A percentile compares a stretch with the other conserved stretches of the same genome.
Conservation (phyloP, 2,888 invertebrate species). For the Formica aserva region DNA sequence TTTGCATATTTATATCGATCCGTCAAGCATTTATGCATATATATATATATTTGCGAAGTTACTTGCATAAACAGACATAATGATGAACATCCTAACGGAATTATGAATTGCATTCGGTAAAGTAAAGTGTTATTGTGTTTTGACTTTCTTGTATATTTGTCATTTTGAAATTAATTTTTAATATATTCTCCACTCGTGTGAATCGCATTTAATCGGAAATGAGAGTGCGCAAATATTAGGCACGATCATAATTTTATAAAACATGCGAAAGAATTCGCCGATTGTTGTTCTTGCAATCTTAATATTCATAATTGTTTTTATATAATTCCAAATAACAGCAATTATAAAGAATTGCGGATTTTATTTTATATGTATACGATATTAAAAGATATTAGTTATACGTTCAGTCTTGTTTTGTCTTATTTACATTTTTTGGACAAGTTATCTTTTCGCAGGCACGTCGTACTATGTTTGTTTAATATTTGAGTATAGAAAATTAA, state of each 20-base stretch:
- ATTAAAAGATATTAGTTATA: background rate
- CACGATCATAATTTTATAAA: background rate
- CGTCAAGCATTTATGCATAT: background rate
- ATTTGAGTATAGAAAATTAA: background rate
- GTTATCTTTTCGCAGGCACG: background rate
- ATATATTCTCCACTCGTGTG: background rate
- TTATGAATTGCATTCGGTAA: constrained; percentile 62
- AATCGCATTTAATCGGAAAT: constrained; percentile 53
- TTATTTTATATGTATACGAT: background rate
- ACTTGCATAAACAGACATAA: constrained; percentile 50
- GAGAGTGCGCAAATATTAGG: constrained; percentile 20
- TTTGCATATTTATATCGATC: background rate
- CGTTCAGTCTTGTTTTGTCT: background rate
- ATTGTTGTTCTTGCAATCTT: background rate
- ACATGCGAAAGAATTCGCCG: background rate
- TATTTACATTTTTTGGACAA: background rate
- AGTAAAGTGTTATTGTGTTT: constrained; percentile 35
- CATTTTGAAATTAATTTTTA: constrained; percentile 32
- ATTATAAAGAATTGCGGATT: background rate
- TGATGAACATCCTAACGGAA: constrained; percentile 61
- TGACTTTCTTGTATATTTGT: constrained; percentile 57
- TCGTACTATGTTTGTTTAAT: background rate
- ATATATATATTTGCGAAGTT: background rate
- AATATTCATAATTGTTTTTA: background rate
- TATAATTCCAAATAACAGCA: background rate